A percentile compares a stretch with the other conserved stretches of the same genome.
Conservation (phyloP, 2,113 vertebrate species). For the Syngnathus typhle region DNA sequence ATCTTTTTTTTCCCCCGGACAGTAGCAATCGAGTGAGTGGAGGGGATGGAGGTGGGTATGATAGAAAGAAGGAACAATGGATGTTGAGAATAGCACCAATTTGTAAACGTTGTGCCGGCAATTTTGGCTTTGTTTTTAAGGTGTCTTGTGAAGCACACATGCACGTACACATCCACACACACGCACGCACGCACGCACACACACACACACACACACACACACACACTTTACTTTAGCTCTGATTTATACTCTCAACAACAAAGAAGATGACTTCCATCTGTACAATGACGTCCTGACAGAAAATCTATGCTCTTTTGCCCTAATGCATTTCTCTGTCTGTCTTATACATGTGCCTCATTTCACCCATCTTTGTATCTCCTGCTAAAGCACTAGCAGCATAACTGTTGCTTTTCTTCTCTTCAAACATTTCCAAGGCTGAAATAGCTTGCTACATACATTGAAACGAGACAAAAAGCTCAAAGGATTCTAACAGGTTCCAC, state of each 20-base stretch:
- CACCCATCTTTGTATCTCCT: neutral
- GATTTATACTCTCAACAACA: constrained; percentile 64
- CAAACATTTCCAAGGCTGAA: constrained; percentile 40
- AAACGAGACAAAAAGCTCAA: neutral
- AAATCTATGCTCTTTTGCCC: constrained; percentile 69
- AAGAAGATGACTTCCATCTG: constrained; percentile 49
- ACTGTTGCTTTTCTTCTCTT: constrained; percentile 23
- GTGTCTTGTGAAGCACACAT: constrained; percentile 26
- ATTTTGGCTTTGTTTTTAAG: constrained; percentile 44
- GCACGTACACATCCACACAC: neutral
- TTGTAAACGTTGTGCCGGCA: constrained; percentile 45
- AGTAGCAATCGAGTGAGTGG: constrained; percentile 56
- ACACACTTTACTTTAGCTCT: constrained; percentile 18
- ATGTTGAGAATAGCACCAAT: constrained; percentile 51
- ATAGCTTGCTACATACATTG: neutral
- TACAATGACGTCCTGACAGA: constrained; percentile 62
- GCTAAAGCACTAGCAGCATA: constrained; percentile 6
- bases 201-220: neutral
- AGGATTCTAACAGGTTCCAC: neutral
- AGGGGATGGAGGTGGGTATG: constrained; percentile 44
- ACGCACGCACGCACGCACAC: neutral
- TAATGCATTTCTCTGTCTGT: constrained; percentile 59
- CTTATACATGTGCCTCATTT: constrained; percentile 16
- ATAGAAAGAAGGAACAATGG: constrained; percentile 13
- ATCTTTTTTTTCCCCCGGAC: constrained; percentile 71